phyloP scores from a whole-genome alignment of 2,888 invertebrate species.

The Emmelina monodactyla region DNA sequence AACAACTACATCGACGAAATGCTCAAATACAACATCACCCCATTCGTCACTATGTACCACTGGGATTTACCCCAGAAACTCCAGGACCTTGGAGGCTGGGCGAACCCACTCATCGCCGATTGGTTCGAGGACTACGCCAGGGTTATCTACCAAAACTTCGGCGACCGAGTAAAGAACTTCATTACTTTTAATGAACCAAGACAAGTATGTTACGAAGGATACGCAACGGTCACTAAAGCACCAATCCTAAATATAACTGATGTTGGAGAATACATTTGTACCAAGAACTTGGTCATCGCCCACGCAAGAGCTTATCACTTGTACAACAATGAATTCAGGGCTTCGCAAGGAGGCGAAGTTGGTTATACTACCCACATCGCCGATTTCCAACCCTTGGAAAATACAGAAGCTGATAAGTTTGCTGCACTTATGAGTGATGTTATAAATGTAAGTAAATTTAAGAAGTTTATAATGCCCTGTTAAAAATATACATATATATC shows the following conservation, averaged over 20 bases:
- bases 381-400: constrained; percentile 30
- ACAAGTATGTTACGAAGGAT: constrained; percentile 35
- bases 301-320: constrained; percentile 53
- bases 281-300: constrained; percentile 48
- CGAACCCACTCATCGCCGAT: constrained; percentile 34
- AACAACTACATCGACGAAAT: constrained; percentile 68
- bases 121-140: constrained; percentile 52
- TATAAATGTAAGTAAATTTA: too few relatives aligned
- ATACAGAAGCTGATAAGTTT: constrained; percentile 27
- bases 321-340: constrained; percentile 32
- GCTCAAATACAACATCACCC: constrained; percentile 62
- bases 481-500: too few relatives aligned
- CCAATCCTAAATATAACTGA: constrained; percentile 36
- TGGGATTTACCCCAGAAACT: constrained; percentile 57
- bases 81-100: constrained; percentile 57
- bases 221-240: constrained; percentile 30
- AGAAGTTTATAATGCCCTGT: too few relatives aligned
- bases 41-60: constrained; percentile 61
- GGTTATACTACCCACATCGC: constrained; percentile 25
- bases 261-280: constrained; percentile 49
- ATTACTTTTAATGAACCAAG: constrained; percentile 64
- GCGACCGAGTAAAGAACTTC: constrained; percentile 56
- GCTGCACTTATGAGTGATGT: too few relatives aligned
- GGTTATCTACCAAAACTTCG: constrained; percentile 36
- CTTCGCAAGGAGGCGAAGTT: constrained; percentile 21